These are phyloP conservation scores for Nasonovia ribisnigri DNA, from an alignment of 2,888 invertebrate genomes.

Conservation along the genomic window DNA sequence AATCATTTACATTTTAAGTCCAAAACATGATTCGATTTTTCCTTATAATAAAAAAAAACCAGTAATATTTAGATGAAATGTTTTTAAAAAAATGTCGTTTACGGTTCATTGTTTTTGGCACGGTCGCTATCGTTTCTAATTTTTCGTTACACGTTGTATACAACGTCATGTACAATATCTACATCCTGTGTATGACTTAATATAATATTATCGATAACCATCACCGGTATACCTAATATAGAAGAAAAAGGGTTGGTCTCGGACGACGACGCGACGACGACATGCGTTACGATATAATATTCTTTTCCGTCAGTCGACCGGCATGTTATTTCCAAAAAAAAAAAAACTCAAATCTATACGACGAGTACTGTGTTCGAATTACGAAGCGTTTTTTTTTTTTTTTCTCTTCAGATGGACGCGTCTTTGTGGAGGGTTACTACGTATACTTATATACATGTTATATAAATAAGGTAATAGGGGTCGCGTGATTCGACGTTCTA, in stretches of 20 bases:
- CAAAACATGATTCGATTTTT: neutral
- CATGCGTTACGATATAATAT: neutral
- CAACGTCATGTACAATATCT: neutral
- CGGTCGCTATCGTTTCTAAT: neutral
- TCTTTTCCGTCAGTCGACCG: neutral
- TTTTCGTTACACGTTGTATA: neutral
- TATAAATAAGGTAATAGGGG: neutral
- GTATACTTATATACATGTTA: neutral
- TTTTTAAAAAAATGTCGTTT: neutral
- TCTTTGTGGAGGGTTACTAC: neutral
- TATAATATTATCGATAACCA: neutral
- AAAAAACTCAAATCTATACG: constrained; percentile 13
- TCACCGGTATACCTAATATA: no score
- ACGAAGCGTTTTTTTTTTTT: neutral
- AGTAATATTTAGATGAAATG: neutral
- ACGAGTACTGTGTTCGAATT: neutral
- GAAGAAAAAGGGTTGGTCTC: neutral
- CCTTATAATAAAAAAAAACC: neutral
- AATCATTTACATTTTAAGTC: neutral
- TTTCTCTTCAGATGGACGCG: neutral
- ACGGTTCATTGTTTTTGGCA: constrained; percentile 20
- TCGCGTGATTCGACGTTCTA: neutral
- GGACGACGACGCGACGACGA: neutral
- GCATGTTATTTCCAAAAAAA: neutral
- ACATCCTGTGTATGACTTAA: neutral